Base-by-base conservation (phyloP, 2,113 vertebrate species). In the Aphelocoma coerulescens region DNA sequence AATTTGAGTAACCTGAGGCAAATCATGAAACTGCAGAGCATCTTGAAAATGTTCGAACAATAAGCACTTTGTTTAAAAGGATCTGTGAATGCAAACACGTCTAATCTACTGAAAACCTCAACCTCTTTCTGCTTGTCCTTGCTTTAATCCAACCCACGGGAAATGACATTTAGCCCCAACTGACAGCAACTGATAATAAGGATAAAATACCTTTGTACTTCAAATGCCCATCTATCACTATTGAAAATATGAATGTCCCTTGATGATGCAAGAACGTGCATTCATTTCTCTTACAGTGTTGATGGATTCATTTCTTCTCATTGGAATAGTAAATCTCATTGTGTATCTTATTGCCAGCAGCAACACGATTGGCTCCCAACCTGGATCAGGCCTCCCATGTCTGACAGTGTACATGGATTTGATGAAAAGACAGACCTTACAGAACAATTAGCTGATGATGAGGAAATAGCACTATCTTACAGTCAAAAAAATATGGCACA, bases 51-150 rank as follows among this genome's bases (percentile, higher is more conserved):
- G n/a, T 71, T 49, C 2, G 0, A 83, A 74, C 58, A 89, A 48
- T 37, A 55, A 89, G 66, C 23, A 55, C 79, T 80, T 89, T 77
- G 77, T 91, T 91, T 85, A 79, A 95, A 92, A 88, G 59, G 76
- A 68, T 92, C 58, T 93, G 68, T 49, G 75, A 93, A 74, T n/a
- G 49, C 76, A 87, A 95, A 95, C 82, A 67, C 1, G 2, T 61
- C 62, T 66, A 30, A 94, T n/a, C 83, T 71, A 43, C 68, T 41
- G 59, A 91, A 94, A 96, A 74, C 28, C 32, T 81, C 39, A 72
- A 26, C 35, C 39, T 67, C 55, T 32, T 83, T 67, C 44, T 80
- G 58, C 58, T 65, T 63, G 84, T 75, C 89, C 89, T 94, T 43
- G 28, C 63, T 89, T 82, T 66, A 61, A 68, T 61, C 41, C 69